Evolutionary conservation across 2,888 invertebrate species (phyloP).

Genomic region (Adelognathus sp.): DNA sequence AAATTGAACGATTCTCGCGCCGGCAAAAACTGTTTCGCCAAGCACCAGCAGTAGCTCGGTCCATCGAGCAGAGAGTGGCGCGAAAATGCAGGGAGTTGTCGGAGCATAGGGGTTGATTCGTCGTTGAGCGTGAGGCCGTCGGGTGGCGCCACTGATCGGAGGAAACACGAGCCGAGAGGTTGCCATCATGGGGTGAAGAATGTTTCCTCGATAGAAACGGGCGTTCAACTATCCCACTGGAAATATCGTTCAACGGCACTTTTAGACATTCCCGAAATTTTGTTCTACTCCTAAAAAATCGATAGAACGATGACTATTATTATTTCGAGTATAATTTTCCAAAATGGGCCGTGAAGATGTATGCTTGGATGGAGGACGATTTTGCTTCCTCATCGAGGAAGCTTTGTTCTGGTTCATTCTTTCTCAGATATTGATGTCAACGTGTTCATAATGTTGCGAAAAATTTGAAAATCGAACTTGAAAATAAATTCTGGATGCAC

Average conservation of each 20-base stretch:
- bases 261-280: not conserved
- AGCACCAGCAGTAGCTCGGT: constrained; percentile 52
- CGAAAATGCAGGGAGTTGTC: constrained; percentile 53
- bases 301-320: too few species aligned
- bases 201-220: not conserved
- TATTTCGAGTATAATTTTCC: too few species aligned
- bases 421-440: too few species aligned
- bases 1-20: constrained; percentile 54
- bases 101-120: constrained; percentile 53
- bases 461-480: too few species aligned
- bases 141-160: constrained; percentile 77
- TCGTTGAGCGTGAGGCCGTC: constrained; percentile 67
- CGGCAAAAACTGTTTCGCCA: constrained; percentile 47
- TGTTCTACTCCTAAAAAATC: too few species aligned
- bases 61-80: constrained; percentile 49
- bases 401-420: too few species aligned
- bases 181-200: not conserved
- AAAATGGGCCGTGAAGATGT: too few species aligned
- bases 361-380: too few species aligned
- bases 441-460: too few species aligned
- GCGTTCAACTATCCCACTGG: not conserved
- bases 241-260: not conserved
- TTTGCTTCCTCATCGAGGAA: too few species aligned
- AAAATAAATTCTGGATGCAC: too few species aligned
- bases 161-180: constrained; percentile 18